Evolutionary conservation across 1,140 invertebrate species (phyloP), one percentile per base, ranked within the genome.

Genomic region (Latrodectus geometricus): DNA sequence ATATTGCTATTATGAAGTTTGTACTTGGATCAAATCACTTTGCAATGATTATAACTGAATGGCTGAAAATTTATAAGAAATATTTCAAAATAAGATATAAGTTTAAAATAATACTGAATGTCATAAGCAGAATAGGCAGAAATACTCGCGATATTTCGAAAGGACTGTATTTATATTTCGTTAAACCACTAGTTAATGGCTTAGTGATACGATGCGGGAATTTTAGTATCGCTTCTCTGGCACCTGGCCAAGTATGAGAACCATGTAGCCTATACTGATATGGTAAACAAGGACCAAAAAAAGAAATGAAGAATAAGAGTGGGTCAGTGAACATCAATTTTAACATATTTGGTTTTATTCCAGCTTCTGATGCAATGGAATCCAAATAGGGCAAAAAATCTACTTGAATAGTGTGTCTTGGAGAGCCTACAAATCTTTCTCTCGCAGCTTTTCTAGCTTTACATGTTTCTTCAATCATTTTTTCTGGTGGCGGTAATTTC

Each of bases 351-450:
- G 91, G 91, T 65, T 88, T 89, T 70, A 89, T 90, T 14, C 91
- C 91, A 21, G 89, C 70, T 65, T 89, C 12, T 23, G 86, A 88
- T 1, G 91, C 91, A 9, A 92, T 68, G 73, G 91, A 90, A 76
- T 92, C 90, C 90, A 91, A 89, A 81, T 88, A 91, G 0, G 81
- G 54, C 0, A 90, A 74, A 54, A 80, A 91, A 88, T 91, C 91
- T 0, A 92, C 91, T 88, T 92, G 90, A 56, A 92, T 88, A 9
- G 92, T 92, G 77, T 92, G 92, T 70, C 92, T 86, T 52, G 90
- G 88, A 15, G 90, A 89, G 2, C 86, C 79, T 0, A 91, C 89
- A 49, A 88, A 89, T 83, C 89, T 79, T 69, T 87, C 49, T 89
- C 20, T 89, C 11, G 90, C 90, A 23, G 88, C 81, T 66, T 87